Evolutionary conservation across 1,140 invertebrate species (phyloP), one percentile per base, ranked within the genome.

Genomic region (Orchestia grillus): DNA sequence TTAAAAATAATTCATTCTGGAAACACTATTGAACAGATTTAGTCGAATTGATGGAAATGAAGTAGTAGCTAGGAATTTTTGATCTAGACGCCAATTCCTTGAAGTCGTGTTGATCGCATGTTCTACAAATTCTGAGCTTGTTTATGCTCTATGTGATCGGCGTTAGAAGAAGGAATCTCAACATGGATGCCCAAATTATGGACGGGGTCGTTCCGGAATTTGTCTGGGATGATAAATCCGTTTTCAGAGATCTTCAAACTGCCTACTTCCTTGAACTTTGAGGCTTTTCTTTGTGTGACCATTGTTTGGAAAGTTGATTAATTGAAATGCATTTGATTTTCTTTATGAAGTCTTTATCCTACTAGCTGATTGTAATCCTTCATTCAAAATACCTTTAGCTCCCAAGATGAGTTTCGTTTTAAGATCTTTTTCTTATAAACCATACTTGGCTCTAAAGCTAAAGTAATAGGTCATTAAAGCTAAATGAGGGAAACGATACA

Each of bases 191-290:
- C 41, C 6, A 40, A 0, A 45, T 94, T 40, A 44, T 44, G 44
- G 44, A 42, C 92, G 16, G 6, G 1, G 15, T 6, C 28, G 3
- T 94, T 44, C 92, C 92, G 36, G 92, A 94, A 47, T 94, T 94
- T 47, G 8, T 45, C 44, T 94, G 92, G 92, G 92, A 94, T 94
- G 92, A 94, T 44, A 94, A 94, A 44, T 45, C 43, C 44, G 44
- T 94, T 40, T 94, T 94, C 40, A 44, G 92, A 8, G 92, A 47
- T 6, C 92, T 94, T 28, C 92, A 94, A 47, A 44, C 92, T 15
- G 92, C 92, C 23, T 94, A 45, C 92, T 94, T 94, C 44, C 44
- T 94, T 15, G 92, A 94, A 94, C 45, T 94, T 15, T 94, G 92
- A 94, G 44, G 40, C 1, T 8, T n/a, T 45, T 94, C 28, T 44